These are phyloP conservation scores for Brenthis daphne DNA, from an alignment of 2,888 invertebrate species.

Conservation along the genomic window DNA sequence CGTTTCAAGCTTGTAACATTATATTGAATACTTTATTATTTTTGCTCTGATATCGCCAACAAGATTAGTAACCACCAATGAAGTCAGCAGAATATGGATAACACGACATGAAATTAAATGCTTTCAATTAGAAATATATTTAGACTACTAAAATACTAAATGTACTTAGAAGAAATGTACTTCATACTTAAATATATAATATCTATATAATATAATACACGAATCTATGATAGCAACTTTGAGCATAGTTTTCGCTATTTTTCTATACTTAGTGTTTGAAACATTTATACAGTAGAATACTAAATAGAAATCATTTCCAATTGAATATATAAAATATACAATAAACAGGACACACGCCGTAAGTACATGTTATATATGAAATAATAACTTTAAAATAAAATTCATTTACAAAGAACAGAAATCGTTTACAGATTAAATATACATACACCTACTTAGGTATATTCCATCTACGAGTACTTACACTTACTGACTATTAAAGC, in stretches of 20 bases:
- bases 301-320: constrained; percentile 12
- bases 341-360: constrained; percentile 1
- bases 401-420: background rate
- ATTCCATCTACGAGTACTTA: constrained; percentile 15
- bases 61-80: no score
- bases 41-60: no score
- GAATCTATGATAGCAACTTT: constrained; percentile 50
- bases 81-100: no score
- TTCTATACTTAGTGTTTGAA: constrained; percentile 24
- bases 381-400: background rate
- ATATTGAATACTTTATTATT: no score
- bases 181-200: constrained; percentile 39
- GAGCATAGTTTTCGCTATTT: constrained; percentile 59
- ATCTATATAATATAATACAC: constrained; percentile 39
- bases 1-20: no score
- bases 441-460: constrained; percentile 7
- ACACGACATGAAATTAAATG: no score
- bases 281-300: constrained; percentile 42
- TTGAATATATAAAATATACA: constrained; percentile 15
- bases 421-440: background rate
- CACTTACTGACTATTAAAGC: constrained; percentile 75
- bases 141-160: background rate
- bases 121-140: background rate
- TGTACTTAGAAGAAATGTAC: no score
- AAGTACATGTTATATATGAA: background rate